Evolutionary conservation across 2,888 invertebrate genomes (phyloP).

Genomic region (Sinhomidia bicolor): DNA sequence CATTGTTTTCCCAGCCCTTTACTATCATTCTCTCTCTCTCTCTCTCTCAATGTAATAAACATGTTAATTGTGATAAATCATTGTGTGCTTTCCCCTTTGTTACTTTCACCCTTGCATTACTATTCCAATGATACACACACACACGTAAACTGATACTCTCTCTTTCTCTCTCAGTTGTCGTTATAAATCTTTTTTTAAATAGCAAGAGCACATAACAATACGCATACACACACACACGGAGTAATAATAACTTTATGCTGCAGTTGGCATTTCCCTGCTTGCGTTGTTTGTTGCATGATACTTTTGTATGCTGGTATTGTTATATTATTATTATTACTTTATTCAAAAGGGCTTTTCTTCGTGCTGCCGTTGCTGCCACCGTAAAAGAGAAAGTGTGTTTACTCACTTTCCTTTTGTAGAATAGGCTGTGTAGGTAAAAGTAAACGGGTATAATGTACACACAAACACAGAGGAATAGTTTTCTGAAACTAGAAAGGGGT

Average conservation of each 20-base stretch:
- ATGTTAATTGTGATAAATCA: slow-evolving; percentile 66
- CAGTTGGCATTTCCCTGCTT: slow-evolving; percentile 8
- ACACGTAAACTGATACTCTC: background rate
- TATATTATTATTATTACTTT: background rate
- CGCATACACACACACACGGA: background rate
- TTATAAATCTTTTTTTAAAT: no score
- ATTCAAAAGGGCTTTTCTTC: no score
- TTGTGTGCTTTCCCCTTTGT: slow-evolving; percentile 27
- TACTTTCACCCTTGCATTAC: slow-evolving; percentile 3
- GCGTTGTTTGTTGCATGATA: background rate
- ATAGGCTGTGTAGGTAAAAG: no score
- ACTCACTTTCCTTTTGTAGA: background rate
- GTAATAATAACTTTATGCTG: slow-evolving; percentile 17
- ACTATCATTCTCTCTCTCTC: background rate
- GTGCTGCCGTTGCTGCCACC: background rate
- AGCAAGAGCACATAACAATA: background rate
- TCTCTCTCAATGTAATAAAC: slow-evolving; percentile 34
- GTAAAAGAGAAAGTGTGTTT: background rate
- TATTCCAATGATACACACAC: background rate
- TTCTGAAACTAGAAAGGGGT: background rate
- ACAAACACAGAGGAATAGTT: background rate
- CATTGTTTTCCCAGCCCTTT: no score
- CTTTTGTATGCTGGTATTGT: background rate
- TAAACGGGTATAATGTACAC: no score
- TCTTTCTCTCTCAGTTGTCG: no score